Base-by-base conservation (phyloP, 2,113 vertebrate genomes). In the Ictalurus punctatus region DNA sequence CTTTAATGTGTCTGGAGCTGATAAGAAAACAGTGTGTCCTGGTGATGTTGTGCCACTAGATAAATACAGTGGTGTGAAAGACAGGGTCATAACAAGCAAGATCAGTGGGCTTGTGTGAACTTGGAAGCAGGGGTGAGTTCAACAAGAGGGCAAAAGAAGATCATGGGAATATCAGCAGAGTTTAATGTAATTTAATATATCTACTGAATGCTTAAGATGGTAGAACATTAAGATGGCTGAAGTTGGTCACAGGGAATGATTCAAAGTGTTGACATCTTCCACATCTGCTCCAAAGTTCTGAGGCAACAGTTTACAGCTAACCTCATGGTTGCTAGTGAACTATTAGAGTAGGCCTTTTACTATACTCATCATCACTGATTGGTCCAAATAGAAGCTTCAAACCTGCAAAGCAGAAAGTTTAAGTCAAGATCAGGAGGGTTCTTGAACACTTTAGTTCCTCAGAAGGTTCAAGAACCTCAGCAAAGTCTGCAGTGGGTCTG, bases 51-150 rank as follows among this genome's bases (percentile, higher is more conserved):
- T 30, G 14, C 82, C 54, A 61, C n/a, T 85, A 85, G 73, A 89
- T 79, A 85, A 89, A 89, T 80, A 80, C 44, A 40, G 61, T 12
- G 27, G 86, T 71, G 87, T 83, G 80, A 90, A 88, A 84, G 59
- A 48, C 54, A 34, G 37, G 21, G 67, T 83, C 86, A 91, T 89
- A 87, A 90, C 86, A 84, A 90, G 80, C 23, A 67, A 76, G 40
- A 67, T 54, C 89, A 78, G 73, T 9, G 13, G 59, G 27, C 25
- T 79, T n/a, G 34, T 88, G 69, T 87, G 89, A 90, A 88, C 87
- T 84, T 74, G 83, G 83, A 87, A 52, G 44, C 58, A 73, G n/a
- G 80, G 40, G 16, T 23, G 63, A 90, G 89, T 90, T 84, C 83
- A 84, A 23, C 52, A 56, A 87, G 59, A 85, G 83, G 30, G 52